Evolutionary conservation across 2,888 invertebrate species (phyloP).

Genomic region (Meteorus cinctellus): DNA sequence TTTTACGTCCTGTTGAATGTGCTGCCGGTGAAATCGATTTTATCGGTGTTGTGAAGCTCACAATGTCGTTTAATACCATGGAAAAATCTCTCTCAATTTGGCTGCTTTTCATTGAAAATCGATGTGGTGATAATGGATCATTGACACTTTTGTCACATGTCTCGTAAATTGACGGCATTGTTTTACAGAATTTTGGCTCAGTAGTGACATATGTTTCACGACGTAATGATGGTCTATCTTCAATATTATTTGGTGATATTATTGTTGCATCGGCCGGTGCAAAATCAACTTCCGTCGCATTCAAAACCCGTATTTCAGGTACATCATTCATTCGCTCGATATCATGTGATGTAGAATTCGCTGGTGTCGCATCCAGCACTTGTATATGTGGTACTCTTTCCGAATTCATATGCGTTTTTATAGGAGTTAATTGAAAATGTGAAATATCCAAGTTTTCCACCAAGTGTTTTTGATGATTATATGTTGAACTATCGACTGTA

Average conservation of each 20-base stretch:
- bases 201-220: constrained; percentile 62
- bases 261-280: constrained; percentile 38
- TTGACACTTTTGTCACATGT: constrained; percentile 51
- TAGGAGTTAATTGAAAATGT: constrained; percentile 37
- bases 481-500: not conserved
- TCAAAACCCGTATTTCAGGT: constrained; percentile 20
- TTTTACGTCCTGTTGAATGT: constrained; percentile 53
- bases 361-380: not conserved
- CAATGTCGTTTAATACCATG: constrained; percentile 59
- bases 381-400: constrained; percentile 4
- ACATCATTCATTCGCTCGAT: constrained; percentile 3
- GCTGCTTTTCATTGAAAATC: constrained; percentile 33
- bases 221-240: constrained; percentile 47
- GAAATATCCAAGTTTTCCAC: constrained; percentile 49
- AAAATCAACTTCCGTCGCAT: constrained; percentile 30
- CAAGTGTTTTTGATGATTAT: constrained; percentile 54
- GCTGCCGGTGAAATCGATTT: constrained; percentile 52
- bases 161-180: constrained; percentile 16
- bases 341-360: not conserved
- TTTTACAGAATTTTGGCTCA: constrained; percentile 38
- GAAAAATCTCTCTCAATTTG: constrained; percentile 57
- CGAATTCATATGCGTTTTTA: not conserved
- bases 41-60: constrained; percentile 55
- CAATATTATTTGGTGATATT: constrained; percentile 40
- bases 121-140: constrained; percentile 55